Percentiles rank a stretch among this genome's conserved stretches.
These are phyloP conservation scores for Notechis scutatus DNA, from an alignment of 2,113 vertebrate genomes.

Conservation along the genomic window DNA sequence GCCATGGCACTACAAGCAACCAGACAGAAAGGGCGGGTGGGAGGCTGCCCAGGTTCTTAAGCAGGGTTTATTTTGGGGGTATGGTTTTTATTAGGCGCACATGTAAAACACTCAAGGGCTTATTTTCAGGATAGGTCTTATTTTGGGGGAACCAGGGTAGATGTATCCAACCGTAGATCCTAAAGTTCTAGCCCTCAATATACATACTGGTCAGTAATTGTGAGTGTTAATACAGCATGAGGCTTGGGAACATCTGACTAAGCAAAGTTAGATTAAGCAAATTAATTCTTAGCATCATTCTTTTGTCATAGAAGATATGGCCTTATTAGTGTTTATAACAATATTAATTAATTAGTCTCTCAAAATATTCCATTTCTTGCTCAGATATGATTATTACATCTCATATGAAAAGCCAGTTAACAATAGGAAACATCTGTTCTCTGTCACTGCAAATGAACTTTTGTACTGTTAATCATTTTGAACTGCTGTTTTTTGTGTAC, in stretches of 20 bases:
- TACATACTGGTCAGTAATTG: neutral
- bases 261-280: neutral
- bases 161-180: neutral
- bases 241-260: neutral
- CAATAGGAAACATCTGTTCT: conserved; percentile 69
- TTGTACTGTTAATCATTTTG: conserved; percentile 55
- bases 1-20: no score
- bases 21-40: no score
- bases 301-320: neutral
- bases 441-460: conserved; percentile 46
- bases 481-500: conserved; percentile 49
- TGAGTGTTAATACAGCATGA: neutral
- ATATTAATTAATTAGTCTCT: conserved; percentile 50
- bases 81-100: no score
- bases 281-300: conserved; percentile 21
- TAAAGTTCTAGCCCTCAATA: neutral
- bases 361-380: conserved; percentile 41
- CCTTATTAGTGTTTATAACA: conserved; percentile 23
- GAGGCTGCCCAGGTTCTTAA: no score
- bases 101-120: no score
- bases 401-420: conserved; percentile 55
- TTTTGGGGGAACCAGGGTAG: neutral
- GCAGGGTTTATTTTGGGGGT: no score
- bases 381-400: neutral
- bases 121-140: no score